These are phyloP conservation scores for Catharus bicknelli DNA, from an alignment of 2,113 vertebrate genomes.

Conservation along the genomic window DNA sequence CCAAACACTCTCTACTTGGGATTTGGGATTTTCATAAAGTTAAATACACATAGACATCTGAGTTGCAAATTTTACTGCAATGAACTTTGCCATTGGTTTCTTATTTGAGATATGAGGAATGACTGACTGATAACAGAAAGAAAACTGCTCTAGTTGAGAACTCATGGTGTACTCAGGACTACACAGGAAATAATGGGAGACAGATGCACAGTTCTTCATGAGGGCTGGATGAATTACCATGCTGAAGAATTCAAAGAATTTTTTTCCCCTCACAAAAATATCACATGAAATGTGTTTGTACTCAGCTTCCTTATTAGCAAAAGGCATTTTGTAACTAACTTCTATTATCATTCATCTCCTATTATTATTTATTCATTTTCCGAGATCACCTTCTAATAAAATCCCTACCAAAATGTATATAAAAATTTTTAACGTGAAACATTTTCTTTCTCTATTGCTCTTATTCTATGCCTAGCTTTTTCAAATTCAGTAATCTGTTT, in stretches of 20 bases:
- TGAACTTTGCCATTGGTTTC: not conserved
- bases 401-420: not conserved
- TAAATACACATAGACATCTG: not conserved
- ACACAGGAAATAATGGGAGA: not conserved
- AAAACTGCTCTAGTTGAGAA: not conserved
- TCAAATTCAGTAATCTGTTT: not conserved
- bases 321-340: not conserved
- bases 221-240: not conserved
- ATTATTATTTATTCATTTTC: not conserved
- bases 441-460: not conserved
- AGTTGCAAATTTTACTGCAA: not conserved
- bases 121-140: not conserved
- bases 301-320: not conserved
- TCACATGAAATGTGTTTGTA: not conserved
- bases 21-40: not conserved
- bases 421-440: not conserved
- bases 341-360: not conserved
- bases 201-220: not conserved
- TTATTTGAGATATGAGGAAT: not conserved
- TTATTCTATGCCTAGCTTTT: not conserved
- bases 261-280: not conserved
- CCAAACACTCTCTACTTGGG: not conserved
- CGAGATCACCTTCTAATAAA: not conserved
- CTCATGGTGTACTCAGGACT: not conserved
- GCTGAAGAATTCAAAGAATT: not conserved